These are phyloP conservation scores for Mareca penelope DNA, from an alignment of 2,797 vertebrate genomes.

Conservation along the genomic window DNA sequence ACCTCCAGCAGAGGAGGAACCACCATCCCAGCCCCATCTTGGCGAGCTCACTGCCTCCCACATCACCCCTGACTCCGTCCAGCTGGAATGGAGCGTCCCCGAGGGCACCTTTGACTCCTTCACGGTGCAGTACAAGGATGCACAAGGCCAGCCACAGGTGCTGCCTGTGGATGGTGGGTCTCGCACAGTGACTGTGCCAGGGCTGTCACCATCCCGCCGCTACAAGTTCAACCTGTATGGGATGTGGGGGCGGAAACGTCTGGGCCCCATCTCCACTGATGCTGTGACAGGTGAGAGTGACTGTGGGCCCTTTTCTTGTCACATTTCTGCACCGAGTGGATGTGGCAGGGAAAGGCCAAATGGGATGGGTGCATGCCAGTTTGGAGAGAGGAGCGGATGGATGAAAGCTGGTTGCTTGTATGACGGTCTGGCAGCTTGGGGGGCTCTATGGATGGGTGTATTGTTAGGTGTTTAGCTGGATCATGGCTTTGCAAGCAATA, in stretches of 20 bases:
- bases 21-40: too few relatives aligned
- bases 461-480: not conserved
- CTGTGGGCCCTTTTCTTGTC: too few relatives aligned
- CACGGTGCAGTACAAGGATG: constrained; percentile 47
- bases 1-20: too few relatives aligned
- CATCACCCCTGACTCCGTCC: not conserved
- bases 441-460: not conserved
- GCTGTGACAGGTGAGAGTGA: too few relatives aligned
- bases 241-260: not conserved
- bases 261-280: accelerated
- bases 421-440: too few relatives aligned
- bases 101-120: constrained; percentile 66
- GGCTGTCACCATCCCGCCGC: constrained; percentile 2
- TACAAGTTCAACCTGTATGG: not conserved
- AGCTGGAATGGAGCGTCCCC: constrained; percentile 48
- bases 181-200: accelerated
- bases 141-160: constrained; percentile 23
- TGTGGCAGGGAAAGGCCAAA: too few relatives aligned
- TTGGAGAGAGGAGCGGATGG: not conserved
- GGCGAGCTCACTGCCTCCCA: not conserved
- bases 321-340: too few relatives aligned
- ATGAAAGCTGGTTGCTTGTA: not conserved
- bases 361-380: not conserved
- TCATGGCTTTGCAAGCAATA: not conserved
- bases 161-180: not conserved